A percentile compares a stretch with the other conserved stretches of the same genome.
Evolutionary conservation across 2,797 vertebrate genomes (phyloP).

Genomic region (Notamacropus eugenii): DNA sequence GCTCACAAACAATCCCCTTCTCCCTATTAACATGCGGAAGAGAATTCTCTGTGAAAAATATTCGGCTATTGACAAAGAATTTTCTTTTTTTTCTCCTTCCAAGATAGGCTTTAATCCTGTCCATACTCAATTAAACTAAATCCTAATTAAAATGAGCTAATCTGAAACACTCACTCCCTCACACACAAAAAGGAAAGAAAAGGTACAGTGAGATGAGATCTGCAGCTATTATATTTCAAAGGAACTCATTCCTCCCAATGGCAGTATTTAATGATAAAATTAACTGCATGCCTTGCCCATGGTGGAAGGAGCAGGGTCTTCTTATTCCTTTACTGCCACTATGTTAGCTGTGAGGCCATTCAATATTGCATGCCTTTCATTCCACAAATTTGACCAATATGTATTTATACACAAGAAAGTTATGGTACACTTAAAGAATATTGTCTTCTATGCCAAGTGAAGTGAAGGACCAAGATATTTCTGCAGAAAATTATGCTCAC

Average conservation of each 20-base stretch:
- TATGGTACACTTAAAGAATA: neutral
- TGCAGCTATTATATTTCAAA: slow-evolving; percentile 53
- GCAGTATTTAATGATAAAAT: slow-evolving; percentile 52
- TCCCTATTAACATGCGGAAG: slow-evolving; percentile 48
- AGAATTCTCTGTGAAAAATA: slow-evolving; percentile 67
- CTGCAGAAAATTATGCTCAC: neutral
- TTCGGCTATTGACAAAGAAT: slow-evolving; percentile 20
- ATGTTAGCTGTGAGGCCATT: slow-evolving; percentile 60
- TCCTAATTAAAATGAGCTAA: slow-evolving; percentile 61
- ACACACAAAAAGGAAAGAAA: slow-evolving; percentile 19
- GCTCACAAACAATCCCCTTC: slow-evolving; percentile 67
- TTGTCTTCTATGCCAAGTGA: neutral
- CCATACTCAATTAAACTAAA: slow-evolving; percentile 62
- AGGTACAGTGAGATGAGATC: neutral
- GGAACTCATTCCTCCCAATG: slow-evolving; percentile 15
- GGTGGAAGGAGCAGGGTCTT: slow-evolving; percentile 4
- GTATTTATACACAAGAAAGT: neutral
- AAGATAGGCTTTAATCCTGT: slow-evolving; percentile 71
- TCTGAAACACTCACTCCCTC: slow-evolving; percentile 55
- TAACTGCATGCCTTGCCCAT: slow-evolving; percentile 11
- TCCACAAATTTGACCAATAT: neutral
- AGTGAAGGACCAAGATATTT: neutral
- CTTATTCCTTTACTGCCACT: slow-evolving; percentile 45
- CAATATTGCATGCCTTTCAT: neutral
- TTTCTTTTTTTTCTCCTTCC: slow-evolving; percentile 9